Conservation (phyloP, 2,888 invertebrate genomes). For the Drosophila nr. fundita region DNA sequence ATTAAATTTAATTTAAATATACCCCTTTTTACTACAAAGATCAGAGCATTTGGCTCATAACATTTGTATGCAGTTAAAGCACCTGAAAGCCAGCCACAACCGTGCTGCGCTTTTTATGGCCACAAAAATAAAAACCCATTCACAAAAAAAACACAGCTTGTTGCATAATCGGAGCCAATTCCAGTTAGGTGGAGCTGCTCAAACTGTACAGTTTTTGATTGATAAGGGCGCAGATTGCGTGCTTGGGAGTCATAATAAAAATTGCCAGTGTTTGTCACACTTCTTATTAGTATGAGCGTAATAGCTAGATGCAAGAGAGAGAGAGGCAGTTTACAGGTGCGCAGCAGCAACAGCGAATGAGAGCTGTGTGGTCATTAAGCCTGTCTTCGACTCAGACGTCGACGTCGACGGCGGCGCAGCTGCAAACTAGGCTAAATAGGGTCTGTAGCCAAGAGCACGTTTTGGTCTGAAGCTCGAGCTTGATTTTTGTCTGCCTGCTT, state of each 20-base stretch:
- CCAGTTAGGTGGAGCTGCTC: conserved; percentile 28
- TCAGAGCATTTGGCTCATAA: conserved; percentile 22
- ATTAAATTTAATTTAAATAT: too few species aligned
- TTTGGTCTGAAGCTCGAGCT: conserved; percentile 49
- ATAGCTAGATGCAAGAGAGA: neutral
- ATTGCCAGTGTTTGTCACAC: conserved; percentile 38
- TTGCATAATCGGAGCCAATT: conserved; percentile 66
- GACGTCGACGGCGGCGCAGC: conserved; percentile 30
- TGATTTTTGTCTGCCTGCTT: conserved; percentile 21
- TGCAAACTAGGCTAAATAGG: conserved; percentile 82
- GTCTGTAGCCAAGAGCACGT: conserved; percentile 79
- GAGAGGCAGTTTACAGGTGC: conserved; percentile 49
- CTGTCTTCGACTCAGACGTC: conserved; percentile 38
- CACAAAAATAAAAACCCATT: conserved; percentile 27
- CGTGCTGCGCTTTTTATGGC: conserved; percentile 42
- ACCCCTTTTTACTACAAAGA: neutral
- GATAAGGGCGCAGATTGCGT: conserved; percentile 50
- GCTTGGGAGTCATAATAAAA: conserved; percentile 47
- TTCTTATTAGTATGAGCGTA: conserved; percentile 46
- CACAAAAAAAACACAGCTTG: conserved; percentile 61
- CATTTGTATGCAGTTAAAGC: conserved; percentile 58
- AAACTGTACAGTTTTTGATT: conserved; percentile 59
- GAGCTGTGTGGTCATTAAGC: conserved; percentile 54
- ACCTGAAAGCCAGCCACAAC: conserved; percentile 40
- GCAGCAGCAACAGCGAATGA: conserved; percentile 29